These are phyloP conservation scores for Crepidodera aurea DNA, from an alignment of 2,888 invertebrate species.

Conservation along the genomic window DNA sequence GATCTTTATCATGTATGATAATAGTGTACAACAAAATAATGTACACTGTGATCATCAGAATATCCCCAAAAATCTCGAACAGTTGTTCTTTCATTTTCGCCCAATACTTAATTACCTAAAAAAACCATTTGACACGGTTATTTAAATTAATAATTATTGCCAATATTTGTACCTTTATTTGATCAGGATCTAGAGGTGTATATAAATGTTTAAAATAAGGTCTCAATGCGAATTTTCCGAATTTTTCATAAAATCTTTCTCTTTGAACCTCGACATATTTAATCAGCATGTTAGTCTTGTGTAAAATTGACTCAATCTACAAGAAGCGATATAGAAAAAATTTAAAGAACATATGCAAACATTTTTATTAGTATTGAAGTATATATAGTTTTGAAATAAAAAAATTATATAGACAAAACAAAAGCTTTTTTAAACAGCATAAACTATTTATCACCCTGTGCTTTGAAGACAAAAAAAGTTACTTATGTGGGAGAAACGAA, in stretches of 20 bases:
- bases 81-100: conserved; percentile 35
- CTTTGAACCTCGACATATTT: conserved; percentile 43
- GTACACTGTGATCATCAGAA: conserved; percentile 49
- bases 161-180: conserved; percentile 3
- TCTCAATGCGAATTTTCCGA: conserved; percentile 41
- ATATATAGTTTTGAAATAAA: no score
- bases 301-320: conserved; percentile 33
- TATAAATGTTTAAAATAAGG: conserved; percentile 46
- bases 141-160: no score
- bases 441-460: no score
- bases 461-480: no score
- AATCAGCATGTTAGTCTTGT: conserved; percentile 23
- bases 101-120: conserved; percentile 37
- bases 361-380: no score
- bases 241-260: conserved; percentile 39
- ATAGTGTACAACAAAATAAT: conserved; percentile 48
- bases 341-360: no score
- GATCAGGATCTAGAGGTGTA: conserved; percentile 31
- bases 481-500: no score
- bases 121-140: no score
- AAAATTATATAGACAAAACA: neutral
- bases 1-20: conserved; percentile 44
- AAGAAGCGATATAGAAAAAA: no score
- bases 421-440: no score
- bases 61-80: conserved; percentile 44